Evolutionary conservation across 1,140 invertebrate genomes (phyloP), one percentile per base, ranked within the genome.

Genomic region (Triops cancriformis): DNA sequence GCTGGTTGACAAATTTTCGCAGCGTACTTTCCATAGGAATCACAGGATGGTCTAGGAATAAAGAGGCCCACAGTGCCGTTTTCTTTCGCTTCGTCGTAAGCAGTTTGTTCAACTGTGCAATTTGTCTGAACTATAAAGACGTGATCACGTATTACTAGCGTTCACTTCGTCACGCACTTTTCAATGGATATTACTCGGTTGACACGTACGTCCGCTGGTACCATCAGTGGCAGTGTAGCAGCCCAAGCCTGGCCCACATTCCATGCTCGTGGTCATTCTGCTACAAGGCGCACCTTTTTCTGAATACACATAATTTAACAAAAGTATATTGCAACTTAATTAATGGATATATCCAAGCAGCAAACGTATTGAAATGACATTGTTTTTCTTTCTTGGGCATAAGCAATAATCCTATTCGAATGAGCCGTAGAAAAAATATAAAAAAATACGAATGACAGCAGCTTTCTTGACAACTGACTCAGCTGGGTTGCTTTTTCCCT

Each of bases 1-100:
- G 11, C 74, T 7, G 74, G 74, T 18, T 41, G 27, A 26, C 74
- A 43, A 27, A 43, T 28, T 26, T 41, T 45, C 11, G 37, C 27
- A n/a, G n/a, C 26, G 74, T 41, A 76, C 12, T 7, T 26, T 18
- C 74, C 74, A 31, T 76, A 76, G 9, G 26, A 45, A 45, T 76
- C 74, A 45, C 74, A 76, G 45, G 37, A 41, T 10, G 74, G 0
- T 42, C 74, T 7, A 18, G 45, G 26, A 43, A 43, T 28, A 26
- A 76, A 76, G 37, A 76, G 1, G 10, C 74, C 74, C 14, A 42
- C 37, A 11, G 27, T 31, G 37, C 41, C 74, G 3, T 31, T 76
- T 45, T 45, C 28, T 28, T 31, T 27, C 4, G 37, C 37, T 31
- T 14, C 41, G 28, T 76, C 74, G 37, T 76, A 76, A 42, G 12